Evolutionary conservation across 2,888 invertebrate genomes (phyloP), one percentile per base, ranked within the genome.

Genomic region (Athalia cordata): DNA sequence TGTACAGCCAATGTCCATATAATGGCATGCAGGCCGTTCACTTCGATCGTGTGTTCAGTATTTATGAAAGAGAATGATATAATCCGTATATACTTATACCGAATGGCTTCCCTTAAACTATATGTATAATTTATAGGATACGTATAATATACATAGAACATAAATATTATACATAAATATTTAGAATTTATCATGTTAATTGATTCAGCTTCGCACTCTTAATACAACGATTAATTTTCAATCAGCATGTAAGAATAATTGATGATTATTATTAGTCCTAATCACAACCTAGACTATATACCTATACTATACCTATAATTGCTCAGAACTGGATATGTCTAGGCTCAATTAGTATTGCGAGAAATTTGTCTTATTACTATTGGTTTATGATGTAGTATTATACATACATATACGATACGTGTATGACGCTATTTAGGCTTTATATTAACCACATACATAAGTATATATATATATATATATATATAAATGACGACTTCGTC

Each of bases 321-420:
- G 87, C 87, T 88, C 87, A 87, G 85, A 86, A 86, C 85, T 86
- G 86, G 85, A 83, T 86, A 83, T 81, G 78, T 82, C 83, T 85
- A 86, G 86, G 86, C 83, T 84, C 85, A 83, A 81, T 83, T 79
- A 81, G 80, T 75, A 82, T 77, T 80, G 79, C 79, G 78, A 80
- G 79, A 79, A 75, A 80, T 47, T 78, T 50, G 84, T 80, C 82
- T 79, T 80, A 82, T 83, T 79, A 77, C 57, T 80, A 80, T 81
- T 50, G 79, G 29, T 83, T 77, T 55, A 55, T 80, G 81, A 80
- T 81, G 79, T 84, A 83, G 84, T 82, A 82, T 81, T 81, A 80
- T 72, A 72, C 59, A 72, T 59, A 59, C 59, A 72, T 72, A 59
- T 72, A 72, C 84, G 82, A 85, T 85, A 85, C 82, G 29, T 29